These are phyloP conservation scores for Lochmaea crataegi DNA, from an alignment of 2,888 invertebrate genomes.

Conservation along the genomic window DNA sequence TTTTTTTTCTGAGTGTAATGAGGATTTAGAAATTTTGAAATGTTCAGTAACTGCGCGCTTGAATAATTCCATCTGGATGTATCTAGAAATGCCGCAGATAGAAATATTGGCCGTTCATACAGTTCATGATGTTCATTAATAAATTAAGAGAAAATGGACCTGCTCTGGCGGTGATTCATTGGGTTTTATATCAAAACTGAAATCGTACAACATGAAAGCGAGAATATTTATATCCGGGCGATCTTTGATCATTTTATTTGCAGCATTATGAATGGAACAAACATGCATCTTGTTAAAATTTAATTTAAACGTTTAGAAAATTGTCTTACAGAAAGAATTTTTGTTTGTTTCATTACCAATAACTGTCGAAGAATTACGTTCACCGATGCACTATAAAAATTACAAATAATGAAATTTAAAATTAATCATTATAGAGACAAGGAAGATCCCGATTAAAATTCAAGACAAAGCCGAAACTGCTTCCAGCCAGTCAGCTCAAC, in stretches of 20 bases:
- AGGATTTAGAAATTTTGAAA: neutral
- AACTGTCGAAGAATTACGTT: too few relatives aligned
- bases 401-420: too few relatives aligned
- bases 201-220: conserved; percentile 39
- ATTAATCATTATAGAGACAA: neutral
- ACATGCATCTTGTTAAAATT: conserved; percentile 40
- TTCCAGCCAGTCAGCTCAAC: conserved; percentile 12
- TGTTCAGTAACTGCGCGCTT: conserved; percentile 45
- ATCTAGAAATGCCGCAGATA: conserved; percentile 46
- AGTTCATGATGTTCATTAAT: conserved; percentile 56
- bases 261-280: conserved; percentile 51
- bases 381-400: too few relatives aligned
- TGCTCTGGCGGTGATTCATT: conserved; percentile 36
- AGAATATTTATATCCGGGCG: conserved; percentile 39
- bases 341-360: neutral
- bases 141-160: conserved; percentile 47
- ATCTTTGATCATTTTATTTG: conserved; percentile 56
- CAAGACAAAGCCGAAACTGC: conserved; percentile 36
- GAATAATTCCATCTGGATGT: conserved; percentile 53
- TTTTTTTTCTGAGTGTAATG: conserved; percentile 27
- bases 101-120: conserved; percentile 49
- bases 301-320: conserved; percentile 47
- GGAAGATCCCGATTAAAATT: conserved; percentile 30
- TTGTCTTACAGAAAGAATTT: too few relatives aligned
- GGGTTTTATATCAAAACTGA: conserved; percentile 46